A percentile compares a stretch with the other conserved stretches of the same genome.
These are phyloP conservation scores for Yponomeuta evonymella DNA, from an alignment of 2,888 invertebrate species.

Conservation along the genomic window DNA sequence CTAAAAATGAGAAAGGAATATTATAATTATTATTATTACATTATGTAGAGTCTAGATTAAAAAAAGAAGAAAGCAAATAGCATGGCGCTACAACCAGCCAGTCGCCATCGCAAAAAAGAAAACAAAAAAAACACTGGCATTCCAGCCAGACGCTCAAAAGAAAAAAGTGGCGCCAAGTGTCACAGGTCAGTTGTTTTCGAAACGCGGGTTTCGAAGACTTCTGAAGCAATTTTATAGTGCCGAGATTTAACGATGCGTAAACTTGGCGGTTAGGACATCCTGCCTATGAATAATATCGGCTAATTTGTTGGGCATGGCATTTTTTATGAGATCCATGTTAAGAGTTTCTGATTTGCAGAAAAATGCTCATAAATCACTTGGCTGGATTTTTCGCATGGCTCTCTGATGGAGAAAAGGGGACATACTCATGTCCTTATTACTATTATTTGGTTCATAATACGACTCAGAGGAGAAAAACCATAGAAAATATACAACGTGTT, in stretches of 20 bases:
- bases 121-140: conserved; percentile 12
- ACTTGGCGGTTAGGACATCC: conserved; percentile 34
- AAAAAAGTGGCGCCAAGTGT: conserved; percentile 56
- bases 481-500: too few relatives aligned
- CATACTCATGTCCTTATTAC: too few relatives aligned
- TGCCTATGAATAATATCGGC: conserved; percentile 22
- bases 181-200: conserved; percentile 48
- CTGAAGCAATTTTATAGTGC: conserved; percentile 35
- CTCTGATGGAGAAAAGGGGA: too few relatives aligned
- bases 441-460: too few relatives aligned
- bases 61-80: neutral
- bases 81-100: conserved; percentile 9
- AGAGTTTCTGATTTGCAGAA: neutral
- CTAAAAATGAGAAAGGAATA: neutral
- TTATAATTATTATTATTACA: neutral
- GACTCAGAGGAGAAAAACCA: too few relatives aligned
- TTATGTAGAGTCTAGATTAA: neutral
- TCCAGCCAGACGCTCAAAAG: conserved; percentile 11
- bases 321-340: neutral
- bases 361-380: neutral
- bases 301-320: neutral
- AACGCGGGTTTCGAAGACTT: conserved; percentile 24
- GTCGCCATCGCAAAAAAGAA: conserved; percentile 5
- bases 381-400: too few relatives aligned
- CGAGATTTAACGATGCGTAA: conserved; percentile 47